These are phyloP conservation scores for Drosophila parabipectinata DNA, from an alignment of 1,140 invertebrate genomes.

Conservation along the genomic window DNA sequence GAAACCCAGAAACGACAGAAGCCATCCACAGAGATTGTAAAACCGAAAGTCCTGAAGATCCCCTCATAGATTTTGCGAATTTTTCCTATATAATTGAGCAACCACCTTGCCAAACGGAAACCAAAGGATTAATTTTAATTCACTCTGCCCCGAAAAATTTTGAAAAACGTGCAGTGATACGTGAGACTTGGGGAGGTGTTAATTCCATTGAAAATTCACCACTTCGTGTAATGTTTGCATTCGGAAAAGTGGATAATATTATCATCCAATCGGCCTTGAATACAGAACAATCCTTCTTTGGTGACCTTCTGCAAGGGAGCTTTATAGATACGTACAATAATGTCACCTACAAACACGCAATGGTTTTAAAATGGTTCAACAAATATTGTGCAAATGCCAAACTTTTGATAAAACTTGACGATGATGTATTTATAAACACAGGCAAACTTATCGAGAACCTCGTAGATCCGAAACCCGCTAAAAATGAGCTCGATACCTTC, in stretches of 20 bases:
- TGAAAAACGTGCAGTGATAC: conserved; percentile 86
- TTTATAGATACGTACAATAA: conserved; percentile 92
- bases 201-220: conserved; percentile 40
- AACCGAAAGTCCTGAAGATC: conserved; percentile 29
- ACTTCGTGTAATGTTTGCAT: conserved; percentile 87
- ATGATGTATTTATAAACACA: conserved; percentile 91
- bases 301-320: conserved; percentile 91
- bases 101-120: conserved; percentile 80
- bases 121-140: conserved; percentile 86
- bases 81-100: conserved; percentile 86
- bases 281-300: conserved; percentile 86
- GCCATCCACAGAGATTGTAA: background rate
- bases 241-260: conserved; percentile 85
- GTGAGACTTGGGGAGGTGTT: conserved; percentile 88
- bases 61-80: conserved; percentile 85
- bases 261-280: conserved; percentile 84
- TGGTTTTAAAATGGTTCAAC: conserved; percentile 91
- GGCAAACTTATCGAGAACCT: conserved; percentile 87
- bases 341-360: conserved; percentile 94
- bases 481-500: background rate
- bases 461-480: background rate
- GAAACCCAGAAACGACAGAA: no score
- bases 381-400: conserved; percentile 88
- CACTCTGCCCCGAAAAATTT: conserved; percentile 88
- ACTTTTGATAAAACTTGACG: conserved; percentile 90